phyloP scores from a whole-genome alignment of 2,888 invertebrate species.

The Erebia aethiops region DNA sequence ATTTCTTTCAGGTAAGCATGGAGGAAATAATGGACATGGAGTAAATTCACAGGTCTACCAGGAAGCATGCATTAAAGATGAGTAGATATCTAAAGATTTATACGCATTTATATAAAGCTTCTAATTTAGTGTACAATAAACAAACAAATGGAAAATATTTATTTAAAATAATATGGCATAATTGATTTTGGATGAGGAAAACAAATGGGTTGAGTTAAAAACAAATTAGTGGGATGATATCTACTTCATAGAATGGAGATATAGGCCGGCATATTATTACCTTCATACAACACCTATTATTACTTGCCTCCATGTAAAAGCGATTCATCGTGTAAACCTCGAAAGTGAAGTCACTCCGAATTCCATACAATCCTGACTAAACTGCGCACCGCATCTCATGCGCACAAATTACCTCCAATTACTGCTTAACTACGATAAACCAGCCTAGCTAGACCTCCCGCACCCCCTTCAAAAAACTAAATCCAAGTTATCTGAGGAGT shows the following conservation, averaged over 20 bases:
- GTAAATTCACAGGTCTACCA: neutral
- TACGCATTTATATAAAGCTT: too few relatives aligned
- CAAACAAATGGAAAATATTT: too few relatives aligned
- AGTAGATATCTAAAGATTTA: too few relatives aligned
- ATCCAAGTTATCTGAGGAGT: conserved; percentile 38
- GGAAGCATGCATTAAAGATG: too few relatives aligned
- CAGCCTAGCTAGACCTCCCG: conserved; percentile 43
- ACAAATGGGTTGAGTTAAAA: too few relatives aligned
- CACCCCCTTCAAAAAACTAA: conserved; percentile 34
- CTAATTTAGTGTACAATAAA: too few relatives aligned
- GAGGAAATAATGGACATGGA: neutral
- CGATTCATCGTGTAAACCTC: conserved; percentile 38
- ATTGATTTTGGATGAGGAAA: too few relatives aligned
- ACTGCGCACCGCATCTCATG: conserved; percentile 57
- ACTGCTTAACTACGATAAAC: conserved; percentile 53
- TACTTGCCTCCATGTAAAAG: conserved; percentile 26
- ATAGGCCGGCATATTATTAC: too few relatives aligned
- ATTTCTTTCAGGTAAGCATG: conserved; percentile 6
- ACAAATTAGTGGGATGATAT: too few relatives aligned
- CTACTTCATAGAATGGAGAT: too few relatives aligned
- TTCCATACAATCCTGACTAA: conserved; percentile 54
- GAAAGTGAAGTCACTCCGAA: conserved; percentile 37
- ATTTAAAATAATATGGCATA: too few relatives aligned
- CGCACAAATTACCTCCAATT: conserved; percentile 67
- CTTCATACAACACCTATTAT: neutral